Evolutionary conservation across 2,113 vertebrate genomes (phyloP).

Genomic region (Passer montanus): DNA sequence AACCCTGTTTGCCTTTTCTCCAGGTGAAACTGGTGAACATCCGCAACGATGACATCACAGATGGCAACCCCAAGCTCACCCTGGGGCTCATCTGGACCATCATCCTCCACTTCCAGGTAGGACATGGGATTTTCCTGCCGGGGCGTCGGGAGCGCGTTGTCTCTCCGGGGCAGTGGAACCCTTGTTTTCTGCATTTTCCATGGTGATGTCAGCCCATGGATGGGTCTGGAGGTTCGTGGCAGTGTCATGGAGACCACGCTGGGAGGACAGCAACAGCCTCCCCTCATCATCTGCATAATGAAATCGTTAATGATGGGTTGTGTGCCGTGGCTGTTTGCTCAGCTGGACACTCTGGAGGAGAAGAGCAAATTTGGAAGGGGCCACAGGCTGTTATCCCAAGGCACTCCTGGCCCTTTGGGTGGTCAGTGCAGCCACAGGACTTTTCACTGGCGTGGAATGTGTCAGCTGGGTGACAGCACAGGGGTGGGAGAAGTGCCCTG

Average conservation of each 20-base stretch:
- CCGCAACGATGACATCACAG: constrained; percentile 96
- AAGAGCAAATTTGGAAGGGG: background rate
- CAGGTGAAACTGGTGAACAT: constrained; percentile 99
- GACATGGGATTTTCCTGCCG: background rate
- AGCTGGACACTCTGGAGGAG: background rate
- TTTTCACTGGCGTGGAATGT: background rate
- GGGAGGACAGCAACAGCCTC: background rate
- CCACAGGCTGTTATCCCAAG: accelerated
- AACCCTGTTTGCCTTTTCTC: background rate
- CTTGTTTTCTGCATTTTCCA: accelerated
- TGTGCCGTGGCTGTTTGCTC: background rate
- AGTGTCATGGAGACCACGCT: background rate
- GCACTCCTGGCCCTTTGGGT: background rate
- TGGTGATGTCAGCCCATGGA: accelerated
- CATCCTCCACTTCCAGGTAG: constrained; percentile 98
- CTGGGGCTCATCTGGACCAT: constrained; percentile 98
- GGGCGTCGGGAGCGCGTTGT: accelerated
- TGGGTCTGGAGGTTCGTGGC: background rate
- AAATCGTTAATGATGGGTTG: background rate
- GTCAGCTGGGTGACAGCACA: background rate
- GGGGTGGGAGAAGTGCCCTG: background rate
- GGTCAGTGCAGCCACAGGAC: accelerated
- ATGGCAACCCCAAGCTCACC: constrained; percentile 97
- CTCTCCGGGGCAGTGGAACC: background rate
- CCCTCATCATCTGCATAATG: background rate